Evolutionary conservation across 2,888 invertebrate genomes (phyloP).

Genomic region (Syrphus vitripennis): DNA sequence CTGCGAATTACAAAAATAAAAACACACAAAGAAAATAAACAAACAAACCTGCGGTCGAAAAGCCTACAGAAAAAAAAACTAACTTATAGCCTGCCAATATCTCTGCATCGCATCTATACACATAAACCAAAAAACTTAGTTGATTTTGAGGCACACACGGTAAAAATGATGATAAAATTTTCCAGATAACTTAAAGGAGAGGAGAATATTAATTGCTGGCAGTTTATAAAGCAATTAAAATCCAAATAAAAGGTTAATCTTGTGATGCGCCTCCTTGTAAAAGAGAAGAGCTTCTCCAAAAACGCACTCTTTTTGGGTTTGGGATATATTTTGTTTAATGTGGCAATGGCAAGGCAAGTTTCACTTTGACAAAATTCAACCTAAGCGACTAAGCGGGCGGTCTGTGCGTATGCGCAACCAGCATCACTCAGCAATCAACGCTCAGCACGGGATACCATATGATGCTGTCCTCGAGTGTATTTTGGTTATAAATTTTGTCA

Average conservation of each 20-base stretch:
- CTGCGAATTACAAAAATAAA: slow-evolving; percentile 46
- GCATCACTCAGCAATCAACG: background rate
- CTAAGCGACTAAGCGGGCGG: slow-evolving; percentile 40
- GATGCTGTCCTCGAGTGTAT: slow-evolving; percentile 56
- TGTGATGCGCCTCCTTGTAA: slow-evolving; percentile 2
- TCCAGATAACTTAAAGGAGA: slow-evolving; percentile 44
- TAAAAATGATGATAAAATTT: slow-evolving; percentile 68
- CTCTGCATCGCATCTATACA: slow-evolving; percentile 49
- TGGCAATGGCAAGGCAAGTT: slow-evolving; percentile 57
- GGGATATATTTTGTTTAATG: slow-evolving; percentile 2
- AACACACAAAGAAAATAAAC: background rate
- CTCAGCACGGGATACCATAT: slow-evolving; percentile 25
- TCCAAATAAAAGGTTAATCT: slow-evolving; percentile 67
- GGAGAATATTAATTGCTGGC: slow-evolving; percentile 66
- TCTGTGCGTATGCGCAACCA: background rate
- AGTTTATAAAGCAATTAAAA: slow-evolving; percentile 72
- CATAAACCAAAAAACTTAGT: slow-evolving; percentile 35
- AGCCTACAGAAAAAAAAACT: slow-evolving; percentile 44
- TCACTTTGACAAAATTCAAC: slow-evolving; percentile 63
- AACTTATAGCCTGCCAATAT: slow-evolving; percentile 57
- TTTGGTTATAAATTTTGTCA: slow-evolving; percentile 64
- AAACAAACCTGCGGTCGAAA: slow-evolving; percentile 8
- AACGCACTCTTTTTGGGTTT: slow-evolving; percentile 15
- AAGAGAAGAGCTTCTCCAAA: slow-evolving; percentile 25
- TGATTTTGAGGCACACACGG: background rate